phyloP scores from a whole-genome alignment of 2,888 invertebrate species.

The Pachliopta kotzebuea region DNA sequence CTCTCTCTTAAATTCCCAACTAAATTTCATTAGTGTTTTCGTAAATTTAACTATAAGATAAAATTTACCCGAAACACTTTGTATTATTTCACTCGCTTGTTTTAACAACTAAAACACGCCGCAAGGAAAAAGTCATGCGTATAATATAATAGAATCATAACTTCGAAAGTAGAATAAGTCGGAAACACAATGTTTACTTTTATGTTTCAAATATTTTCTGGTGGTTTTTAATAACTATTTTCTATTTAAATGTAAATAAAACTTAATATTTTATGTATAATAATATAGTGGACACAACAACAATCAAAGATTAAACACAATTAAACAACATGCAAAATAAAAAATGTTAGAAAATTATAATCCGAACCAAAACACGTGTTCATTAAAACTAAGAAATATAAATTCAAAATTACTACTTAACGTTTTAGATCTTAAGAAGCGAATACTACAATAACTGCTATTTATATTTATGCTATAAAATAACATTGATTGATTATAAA shows the following conservation, averaged over 20 bases:
- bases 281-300: neutral
- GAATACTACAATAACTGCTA: neutral
- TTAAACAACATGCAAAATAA: too few species aligned
- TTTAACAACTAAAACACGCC: constrained; percentile 4
- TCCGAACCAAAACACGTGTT: too few species aligned
- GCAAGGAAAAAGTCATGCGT: constrained; percentile 9
- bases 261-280: neutral
- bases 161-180: neutral
- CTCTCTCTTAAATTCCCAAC: too few species aligned
- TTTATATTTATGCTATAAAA: neutral
- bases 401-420: too few species aligned
- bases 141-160: constrained; percentile 14
- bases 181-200: neutral
- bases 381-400: too few species aligned
- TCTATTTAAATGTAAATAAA: neutral
- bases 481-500: neutral
- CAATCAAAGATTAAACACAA: too few species aligned
- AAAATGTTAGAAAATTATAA: too few species aligned
- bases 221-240: neutral
- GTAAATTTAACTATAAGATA: too few species aligned
- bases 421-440: neutral
- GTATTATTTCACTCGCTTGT: constrained; percentile 2
- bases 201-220: neutral
- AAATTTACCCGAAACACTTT: neutral
- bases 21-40: too few species aligned